These are phyloP conservation scores for Oryzias dopingdopingensis DNA, from an alignment of 2,797 vertebrate genomes.

Conservation along the genomic window DNA sequence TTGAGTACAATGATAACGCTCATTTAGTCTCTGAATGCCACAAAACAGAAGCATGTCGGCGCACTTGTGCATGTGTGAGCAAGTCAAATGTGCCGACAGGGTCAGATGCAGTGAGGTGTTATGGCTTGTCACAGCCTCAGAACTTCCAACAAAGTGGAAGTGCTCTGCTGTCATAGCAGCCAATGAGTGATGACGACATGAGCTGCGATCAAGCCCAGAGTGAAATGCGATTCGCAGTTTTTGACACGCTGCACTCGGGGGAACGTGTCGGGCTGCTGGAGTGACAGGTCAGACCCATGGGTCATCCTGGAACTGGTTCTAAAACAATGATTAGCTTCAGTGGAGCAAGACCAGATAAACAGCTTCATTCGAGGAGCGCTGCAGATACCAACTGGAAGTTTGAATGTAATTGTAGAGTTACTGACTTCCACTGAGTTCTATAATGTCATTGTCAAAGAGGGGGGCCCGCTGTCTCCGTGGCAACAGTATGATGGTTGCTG, in stretches of 20 bases:
- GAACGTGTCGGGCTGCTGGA: constrained; percentile 48
- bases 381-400: constrained; percentile 63
- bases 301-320: constrained; percentile 59
- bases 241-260: constrained; percentile 22
- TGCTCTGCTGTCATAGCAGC: constrained; percentile 62
- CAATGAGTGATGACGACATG: constrained; percentile 47
- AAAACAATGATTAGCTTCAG: constrained; percentile 69
- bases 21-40: constrained; percentile 19
- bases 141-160: constrained; percentile 42
- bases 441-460: constrained; percentile 42
- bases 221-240: constrained; percentile 54
- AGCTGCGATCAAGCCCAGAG: constrained; percentile 50
- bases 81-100: constrained; percentile 55
- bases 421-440: constrained; percentile 50
- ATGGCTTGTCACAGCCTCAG: constrained; percentile 54
- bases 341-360: constrained; percentile 74
- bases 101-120: constrained; percentile 57
- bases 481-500: constrained; percentile 63
- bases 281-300: constrained; percentile 62
- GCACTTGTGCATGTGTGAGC: constrained; percentile 3
- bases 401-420: constrained; percentile 59
- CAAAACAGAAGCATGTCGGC: constrained; percentile 6
- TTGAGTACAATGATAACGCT: constrained; percentile 23
- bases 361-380: constrained; percentile 57
- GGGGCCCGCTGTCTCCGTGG: constrained; percentile 72